Evolutionary conservation across 2,113 vertebrate genomes (phyloP).

Genomic region (Prunella himalayana): DNA sequence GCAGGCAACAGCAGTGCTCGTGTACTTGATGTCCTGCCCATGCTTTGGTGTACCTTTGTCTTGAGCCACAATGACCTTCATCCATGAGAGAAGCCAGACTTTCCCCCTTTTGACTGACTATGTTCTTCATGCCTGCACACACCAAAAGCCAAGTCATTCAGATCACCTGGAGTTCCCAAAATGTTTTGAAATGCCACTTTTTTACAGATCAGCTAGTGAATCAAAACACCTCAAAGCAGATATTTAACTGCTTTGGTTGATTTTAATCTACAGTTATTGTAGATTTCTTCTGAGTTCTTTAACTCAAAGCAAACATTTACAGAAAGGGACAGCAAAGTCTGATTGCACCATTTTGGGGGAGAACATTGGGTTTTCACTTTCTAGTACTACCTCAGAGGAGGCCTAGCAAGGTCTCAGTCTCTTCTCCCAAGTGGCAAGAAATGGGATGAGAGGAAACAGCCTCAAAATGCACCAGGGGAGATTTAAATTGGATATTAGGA

Average conservation of each 20-base stretch:
- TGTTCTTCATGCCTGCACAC: neutral
- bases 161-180: neutral
- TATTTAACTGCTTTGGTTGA: neutral
- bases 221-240: neutral
- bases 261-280: neutral
- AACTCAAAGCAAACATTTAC: neutral
- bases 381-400: rapidly evolving
- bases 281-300: neutral
- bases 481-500: neutral
- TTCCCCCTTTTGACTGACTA: neutral
- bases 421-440: neutral
- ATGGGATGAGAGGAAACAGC: neutral
- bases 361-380: rapidly evolving
- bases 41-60: neutral
- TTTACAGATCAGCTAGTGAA: neutral
- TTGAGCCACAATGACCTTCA: neutral
- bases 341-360: rapidly evolving
- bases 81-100: neutral
- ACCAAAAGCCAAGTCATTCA: neutral
- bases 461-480: neutral
- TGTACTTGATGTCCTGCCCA: neutral
- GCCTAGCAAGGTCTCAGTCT: neutral
- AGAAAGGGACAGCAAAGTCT: neutral
- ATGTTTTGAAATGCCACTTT: neutral
- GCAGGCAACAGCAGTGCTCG: neutral